phyloP scores from a whole-genome alignment of 2,888 invertebrate species.

The Rhodophaea formosa region DNA sequence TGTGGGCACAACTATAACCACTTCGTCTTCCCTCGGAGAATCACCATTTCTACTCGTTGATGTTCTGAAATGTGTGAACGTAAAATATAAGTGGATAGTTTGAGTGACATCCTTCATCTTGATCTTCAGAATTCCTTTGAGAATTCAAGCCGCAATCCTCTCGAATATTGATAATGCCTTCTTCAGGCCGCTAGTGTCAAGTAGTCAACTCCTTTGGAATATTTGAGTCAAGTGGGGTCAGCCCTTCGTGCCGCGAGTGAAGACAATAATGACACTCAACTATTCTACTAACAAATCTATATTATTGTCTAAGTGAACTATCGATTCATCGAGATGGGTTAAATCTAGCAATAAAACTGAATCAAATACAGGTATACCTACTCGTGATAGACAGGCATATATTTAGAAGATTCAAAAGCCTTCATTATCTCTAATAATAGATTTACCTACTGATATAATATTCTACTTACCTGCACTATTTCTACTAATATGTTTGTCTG shows the following conservation, averaged over 20 bases:
- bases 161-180: conserved; percentile 19
- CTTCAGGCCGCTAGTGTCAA: conserved; percentile 1
- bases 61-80: conserved; percentile 53
- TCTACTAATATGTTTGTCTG: no score
- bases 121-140: conserved; percentile 8
- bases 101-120: neutral
- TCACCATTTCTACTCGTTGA: conserved; percentile 66
- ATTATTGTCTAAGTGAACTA: neutral
- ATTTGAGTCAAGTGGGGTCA: conserved; percentile 4
- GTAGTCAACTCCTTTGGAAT: conserved; percentile 6
- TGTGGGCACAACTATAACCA: conserved; percentile 71
- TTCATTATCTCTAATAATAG: no score
- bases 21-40: conserved; percentile 72
- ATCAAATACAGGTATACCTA: no score
- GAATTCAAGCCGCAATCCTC: conserved; percentile 20
- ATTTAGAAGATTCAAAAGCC: no score
- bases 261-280: neutral
- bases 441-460: no score
- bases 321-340: neutral
- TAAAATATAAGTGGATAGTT: conserved; percentile 5
- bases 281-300: neutral
- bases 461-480: no score
- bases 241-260: neutral
- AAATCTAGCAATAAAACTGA: no score
- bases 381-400: no score